Base-by-base conservation (phyloP, 2,888 invertebrate species). In the Apamea crenata region DNA sequence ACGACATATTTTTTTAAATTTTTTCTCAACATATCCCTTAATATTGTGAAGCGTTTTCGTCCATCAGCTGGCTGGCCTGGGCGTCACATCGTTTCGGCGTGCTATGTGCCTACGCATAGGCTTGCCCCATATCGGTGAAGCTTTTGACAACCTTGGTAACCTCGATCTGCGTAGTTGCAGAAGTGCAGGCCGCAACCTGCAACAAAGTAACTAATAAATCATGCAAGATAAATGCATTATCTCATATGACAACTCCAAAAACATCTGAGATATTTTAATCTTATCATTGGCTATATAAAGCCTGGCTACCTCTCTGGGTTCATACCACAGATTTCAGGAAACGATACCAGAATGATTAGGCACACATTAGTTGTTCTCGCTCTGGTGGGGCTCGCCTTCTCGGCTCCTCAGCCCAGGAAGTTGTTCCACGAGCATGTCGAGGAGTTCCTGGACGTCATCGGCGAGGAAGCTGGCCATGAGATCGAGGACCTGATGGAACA, bases 371-470 rank as follows among this genome's bases (percentile, higher is more conserved):
- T 93, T 56, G 44, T 94, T 10, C 74, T 95, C 10, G 92, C 92
- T 59, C 75, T 95, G 14, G 77, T 93, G 8, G 91, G 93, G 59
- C 82, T 94, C 0, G 92, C 91, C 63, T 87, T 90, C 36, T 85
- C 95, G 0, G 94, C 93, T 77, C 95, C 95, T 78, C 93, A 94
- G 84, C 91, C 93, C 8, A 95, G 91, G 88, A 95, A 95, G 85
- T 77, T 92, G 18, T 96, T 96, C 91, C 95, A 95, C 74, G 95
- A 95, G 59, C 94, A 96, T 71, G 93, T 94, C 12, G 91, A 93
- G 29, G 96, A 96, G 21, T 96, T 96, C 87, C 18, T 95, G 40
- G 83, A 91, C 6, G 50, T 95, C 50, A 94, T 96, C 67, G 29
- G 67, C 0, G 91, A 91, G 1, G 93, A 93, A 12, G 84, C 87